These are phyloP conservation scores for Polypedilum pembai DNA, from an alignment of 1,140 invertebrate species.

Conservation along the genomic window DNA sequence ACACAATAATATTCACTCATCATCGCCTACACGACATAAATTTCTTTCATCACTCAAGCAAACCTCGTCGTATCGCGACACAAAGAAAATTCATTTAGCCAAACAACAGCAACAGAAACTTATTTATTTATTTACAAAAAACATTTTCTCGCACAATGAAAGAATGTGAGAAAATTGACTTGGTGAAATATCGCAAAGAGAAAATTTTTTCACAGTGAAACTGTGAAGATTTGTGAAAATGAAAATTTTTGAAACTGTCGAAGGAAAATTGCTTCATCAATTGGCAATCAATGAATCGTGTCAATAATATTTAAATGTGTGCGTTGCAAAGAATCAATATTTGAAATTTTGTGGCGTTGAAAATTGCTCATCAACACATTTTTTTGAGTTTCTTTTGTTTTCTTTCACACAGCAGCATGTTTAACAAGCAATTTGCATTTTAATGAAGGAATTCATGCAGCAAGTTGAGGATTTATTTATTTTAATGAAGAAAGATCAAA, in stretches of 20 bases:
- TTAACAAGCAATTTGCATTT: not conserved
- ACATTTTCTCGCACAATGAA: not conserved
- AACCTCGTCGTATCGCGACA: not conserved
- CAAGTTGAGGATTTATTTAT: too few relatives aligned
- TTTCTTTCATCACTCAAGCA: not conserved
- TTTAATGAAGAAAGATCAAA: too few relatives aligned
- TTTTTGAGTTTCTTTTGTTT: not conserved
- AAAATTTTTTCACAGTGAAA: not conserved
- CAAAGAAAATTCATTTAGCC: not conserved
- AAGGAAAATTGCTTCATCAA: constrained; percentile 20
- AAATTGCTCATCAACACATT: not conserved
- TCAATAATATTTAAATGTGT: not conserved
- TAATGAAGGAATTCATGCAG: not conserved
- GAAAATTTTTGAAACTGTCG: not conserved
- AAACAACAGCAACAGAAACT: too few relatives aligned
- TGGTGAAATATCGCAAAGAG: constrained; percentile 10
- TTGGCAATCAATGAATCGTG: not conserved
- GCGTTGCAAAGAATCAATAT: not conserved
- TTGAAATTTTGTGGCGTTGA: not conserved
- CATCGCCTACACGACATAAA: constrained; percentile 4
- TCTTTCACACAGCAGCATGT: not conserved
- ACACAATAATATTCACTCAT: not conserved
- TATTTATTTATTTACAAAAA: not conserved
- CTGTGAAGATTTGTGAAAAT: not conserved
- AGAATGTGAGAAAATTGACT: constrained; percentile 19